Conservation (phyloP, 2,797 vertebrate species). For the Erithacus rubecula region DNA sequence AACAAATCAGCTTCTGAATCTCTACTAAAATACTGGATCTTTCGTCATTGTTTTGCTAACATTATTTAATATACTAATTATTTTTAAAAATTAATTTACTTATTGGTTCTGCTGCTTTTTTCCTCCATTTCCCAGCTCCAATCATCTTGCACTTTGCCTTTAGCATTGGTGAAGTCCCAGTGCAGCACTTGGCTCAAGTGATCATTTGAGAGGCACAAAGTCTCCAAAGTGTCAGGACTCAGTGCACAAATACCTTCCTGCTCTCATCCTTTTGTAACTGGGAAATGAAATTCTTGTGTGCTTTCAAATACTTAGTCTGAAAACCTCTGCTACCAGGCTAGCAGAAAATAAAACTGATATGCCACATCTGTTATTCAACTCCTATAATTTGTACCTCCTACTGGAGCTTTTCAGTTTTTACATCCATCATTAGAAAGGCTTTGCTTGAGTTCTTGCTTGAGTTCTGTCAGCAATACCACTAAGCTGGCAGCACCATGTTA, state of each 20-base stretch:
- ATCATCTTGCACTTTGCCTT: conserved; percentile 58
- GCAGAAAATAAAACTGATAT: not conserved
- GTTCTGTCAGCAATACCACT: not conserved
- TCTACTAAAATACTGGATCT: conserved; percentile 56
- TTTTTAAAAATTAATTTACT: conserved; percentile 1
- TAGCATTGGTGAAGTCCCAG: conserved; percentile 16
- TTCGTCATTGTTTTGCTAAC: conserved; percentile 57
- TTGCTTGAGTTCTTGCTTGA: not conserved
- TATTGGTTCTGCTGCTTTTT: conserved; percentile 54
- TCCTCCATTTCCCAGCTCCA: conserved; percentile 59
- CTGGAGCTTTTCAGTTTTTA: not conserved
- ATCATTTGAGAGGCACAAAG: not conserved
- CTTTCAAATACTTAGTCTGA: not conserved
- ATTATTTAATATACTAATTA: conserved; percentile 56
- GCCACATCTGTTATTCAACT: not conserved
- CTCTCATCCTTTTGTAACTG: not conserved
- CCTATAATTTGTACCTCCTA: not conserved
- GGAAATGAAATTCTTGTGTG: not conserved
- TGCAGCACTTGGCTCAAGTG: not conserved
- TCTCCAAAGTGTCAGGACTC: not conserved
- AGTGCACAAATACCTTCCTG: not conserved
- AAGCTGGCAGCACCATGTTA: not conserved
- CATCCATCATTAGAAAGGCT: not conserved
- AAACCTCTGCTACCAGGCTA: not conserved
- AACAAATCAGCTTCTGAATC: conserved; percentile 57